A percentile compares a stretch with the other conserved stretches of the same genome.
phyloP scores from a whole-genome alignment of 2,113 vertebrate genomes.

The Grammatotria lemairii region DNA sequence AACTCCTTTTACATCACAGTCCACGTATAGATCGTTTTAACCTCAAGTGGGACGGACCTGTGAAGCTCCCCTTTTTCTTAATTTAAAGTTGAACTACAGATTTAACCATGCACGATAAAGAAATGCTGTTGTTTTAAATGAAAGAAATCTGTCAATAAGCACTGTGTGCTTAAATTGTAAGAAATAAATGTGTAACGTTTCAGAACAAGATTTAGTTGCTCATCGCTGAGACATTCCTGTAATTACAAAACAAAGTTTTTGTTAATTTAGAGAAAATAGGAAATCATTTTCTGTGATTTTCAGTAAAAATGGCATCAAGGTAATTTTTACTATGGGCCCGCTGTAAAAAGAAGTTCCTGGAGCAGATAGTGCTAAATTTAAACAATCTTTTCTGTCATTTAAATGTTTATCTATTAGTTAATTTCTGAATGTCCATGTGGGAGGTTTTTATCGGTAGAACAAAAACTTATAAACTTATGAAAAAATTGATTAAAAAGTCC shows the following conservation, averaged over 20 bases:
- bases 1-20: background rate
- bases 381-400: background rate
- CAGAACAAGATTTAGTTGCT: background rate
- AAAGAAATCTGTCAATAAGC: background rate
- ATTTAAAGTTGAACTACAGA: background rate
- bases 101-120: background rate
- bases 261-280: background rate
- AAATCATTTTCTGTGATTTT: background rate
- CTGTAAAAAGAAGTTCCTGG: background rate
- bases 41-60: background rate
- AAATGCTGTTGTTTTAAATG: background rate
- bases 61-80: background rate
- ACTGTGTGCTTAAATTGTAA: background rate
- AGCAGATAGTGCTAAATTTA: background rate
- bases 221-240: background rate
- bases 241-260: background rate
- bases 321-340: background rate
- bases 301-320: background rate
- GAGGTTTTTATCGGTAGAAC: background rate
- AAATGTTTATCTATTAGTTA: background rate
- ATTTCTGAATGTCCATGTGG: background rate
- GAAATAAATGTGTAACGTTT: background rate
- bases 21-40: background rate
- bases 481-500: background rate
- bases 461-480: background rate